Evolutionary conservation across 1,140 invertebrate genomes (phyloP).

Genomic region (Elysia chlorotica): DNA sequence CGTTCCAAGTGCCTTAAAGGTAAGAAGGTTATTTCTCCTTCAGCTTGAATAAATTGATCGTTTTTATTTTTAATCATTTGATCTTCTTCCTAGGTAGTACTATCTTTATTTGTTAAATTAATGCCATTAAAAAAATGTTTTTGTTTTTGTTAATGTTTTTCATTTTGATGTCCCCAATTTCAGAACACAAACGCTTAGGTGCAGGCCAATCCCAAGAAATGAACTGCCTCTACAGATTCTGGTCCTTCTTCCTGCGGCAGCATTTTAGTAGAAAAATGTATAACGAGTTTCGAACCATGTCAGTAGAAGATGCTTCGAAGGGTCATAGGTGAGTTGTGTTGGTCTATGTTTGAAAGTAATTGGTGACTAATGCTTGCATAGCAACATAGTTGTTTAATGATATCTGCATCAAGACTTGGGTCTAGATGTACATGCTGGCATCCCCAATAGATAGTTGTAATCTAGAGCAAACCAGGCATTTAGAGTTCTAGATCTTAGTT

Average conservation of each 20-base stretch:
- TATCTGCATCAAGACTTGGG: too few relatives aligned
- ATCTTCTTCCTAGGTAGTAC: background rate
- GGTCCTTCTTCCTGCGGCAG: constrained; percentile 98
- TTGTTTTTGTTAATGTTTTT: constrained; percentile 22
- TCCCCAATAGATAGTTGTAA: too few relatives aligned
- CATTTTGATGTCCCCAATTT: constrained; percentile 23
- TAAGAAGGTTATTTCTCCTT: too few relatives aligned
- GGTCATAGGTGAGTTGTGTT: constrained; percentile 91
- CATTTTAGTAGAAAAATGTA: constrained; percentile 99
- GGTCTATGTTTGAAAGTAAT: too few relatives aligned
- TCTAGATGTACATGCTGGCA: too few relatives aligned
- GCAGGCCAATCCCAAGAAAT: constrained; percentile 70
- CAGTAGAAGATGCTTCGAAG: constrained; percentile 87
- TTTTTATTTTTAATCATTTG: too few relatives aligned
- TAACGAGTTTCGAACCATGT: constrained; percentile 88
- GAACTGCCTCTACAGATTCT: constrained; percentile 76
- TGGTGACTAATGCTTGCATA: too few relatives aligned
- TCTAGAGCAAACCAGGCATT: too few relatives aligned
- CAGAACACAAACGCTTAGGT: constrained; percentile 82
- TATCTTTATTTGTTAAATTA: constrained; percentile 24
- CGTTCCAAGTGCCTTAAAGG: constrained; percentile 91
- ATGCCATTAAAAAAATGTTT: constrained; percentile 9
- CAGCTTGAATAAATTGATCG: too few relatives aligned
- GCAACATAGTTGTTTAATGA: too few relatives aligned
- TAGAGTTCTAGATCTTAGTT: too few relatives aligned